phyloP scores from a whole-genome alignment of 2,113 vertebrate genomes.

The Elephas maximus region DNA sequence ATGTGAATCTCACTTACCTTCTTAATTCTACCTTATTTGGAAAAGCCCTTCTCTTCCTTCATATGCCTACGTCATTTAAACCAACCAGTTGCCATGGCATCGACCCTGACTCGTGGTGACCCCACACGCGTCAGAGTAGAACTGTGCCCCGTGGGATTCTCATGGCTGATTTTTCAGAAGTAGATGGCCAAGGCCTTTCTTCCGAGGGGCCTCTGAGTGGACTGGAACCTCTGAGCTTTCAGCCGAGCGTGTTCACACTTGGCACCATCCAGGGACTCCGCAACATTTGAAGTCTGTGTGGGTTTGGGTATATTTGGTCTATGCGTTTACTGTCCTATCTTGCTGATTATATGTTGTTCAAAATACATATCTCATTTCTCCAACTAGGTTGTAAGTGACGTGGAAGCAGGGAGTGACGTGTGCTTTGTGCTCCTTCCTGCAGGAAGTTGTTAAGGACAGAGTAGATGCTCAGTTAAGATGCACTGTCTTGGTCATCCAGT shows the following conservation, averaged over 20 bases:
- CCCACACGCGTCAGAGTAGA: too few relatives aligned
- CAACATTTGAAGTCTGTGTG: accelerated
- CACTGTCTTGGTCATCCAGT: too few relatives aligned
- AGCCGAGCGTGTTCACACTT: too few relatives aligned
- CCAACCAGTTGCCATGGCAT: too few relatives aligned
- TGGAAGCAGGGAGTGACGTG: background rate
- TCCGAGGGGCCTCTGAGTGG: too few relatives aligned
- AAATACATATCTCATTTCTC: background rate
- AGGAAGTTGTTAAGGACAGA: accelerated
- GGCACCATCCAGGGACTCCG: too few relatives aligned
- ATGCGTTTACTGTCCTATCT: accelerated
- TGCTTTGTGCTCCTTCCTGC: accelerated
- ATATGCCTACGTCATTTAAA: background rate
- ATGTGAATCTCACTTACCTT: background rate
- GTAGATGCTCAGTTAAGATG: accelerated
- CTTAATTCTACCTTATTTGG: background rate
- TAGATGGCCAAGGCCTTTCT: too few relatives aligned
- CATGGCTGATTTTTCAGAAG: too few relatives aligned
- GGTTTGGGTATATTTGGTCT: accelerated
- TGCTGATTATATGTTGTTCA: background rate
- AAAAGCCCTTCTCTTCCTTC: background rate
- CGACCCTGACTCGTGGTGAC: too few relatives aligned
- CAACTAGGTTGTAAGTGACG: accelerated
- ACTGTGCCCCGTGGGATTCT: too few relatives aligned
- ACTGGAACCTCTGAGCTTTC: too few relatives aligned